These are phyloP conservation scores for Saxidomus purpurata DNA, from an alignment of 1,140 invertebrate species.

Conservation along the genomic window DNA sequence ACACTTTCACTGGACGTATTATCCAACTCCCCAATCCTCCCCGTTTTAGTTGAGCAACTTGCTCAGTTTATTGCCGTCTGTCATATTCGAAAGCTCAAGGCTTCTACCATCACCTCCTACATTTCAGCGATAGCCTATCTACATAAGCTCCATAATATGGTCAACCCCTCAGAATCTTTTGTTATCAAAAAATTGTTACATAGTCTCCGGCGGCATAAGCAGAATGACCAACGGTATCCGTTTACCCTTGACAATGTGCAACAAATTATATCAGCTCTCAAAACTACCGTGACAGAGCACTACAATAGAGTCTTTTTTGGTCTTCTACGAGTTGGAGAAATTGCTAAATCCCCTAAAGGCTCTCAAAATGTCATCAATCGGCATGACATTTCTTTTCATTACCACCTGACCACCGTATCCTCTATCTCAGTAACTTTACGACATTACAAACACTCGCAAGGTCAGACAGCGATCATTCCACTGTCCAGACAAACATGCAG, in stretches of 20 bases:
- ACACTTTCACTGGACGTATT: not conserved
- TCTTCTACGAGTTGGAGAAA: slow-evolving; percentile 26
- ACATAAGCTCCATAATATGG: slow-evolving; percentile 31
- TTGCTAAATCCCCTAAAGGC: not conserved
- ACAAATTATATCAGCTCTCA: not conserved
- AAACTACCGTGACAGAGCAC: not conserved
- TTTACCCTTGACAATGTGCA: not conserved
- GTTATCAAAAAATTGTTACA: slow-evolving; percentile 36
- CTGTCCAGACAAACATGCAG: not conserved
- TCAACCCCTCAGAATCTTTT: slow-evolving; percentile 28
- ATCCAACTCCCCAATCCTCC: not conserved
- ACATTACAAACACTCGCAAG: slow-evolving; percentile 36
- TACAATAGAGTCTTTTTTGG: not conserved
- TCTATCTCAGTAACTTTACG: not conserved
- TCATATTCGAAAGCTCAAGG: not conserved
- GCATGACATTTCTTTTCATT: not conserved
- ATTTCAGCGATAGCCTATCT: slow-evolving; percentile 26
- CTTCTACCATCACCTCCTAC: slow-evolving; percentile 33
- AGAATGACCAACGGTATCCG: not conserved
- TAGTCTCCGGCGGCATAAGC: not conserved
- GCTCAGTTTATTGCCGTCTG: slow-evolving; percentile 39
- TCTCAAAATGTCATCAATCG: not conserved
- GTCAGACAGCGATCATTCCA: not conserved
- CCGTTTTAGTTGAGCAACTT: not conserved
- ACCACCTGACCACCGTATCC: not conserved